phyloP scores from a whole-genome alignment of 2,113 vertebrate genomes.

The Trichomycterus rosablanca region DNA sequence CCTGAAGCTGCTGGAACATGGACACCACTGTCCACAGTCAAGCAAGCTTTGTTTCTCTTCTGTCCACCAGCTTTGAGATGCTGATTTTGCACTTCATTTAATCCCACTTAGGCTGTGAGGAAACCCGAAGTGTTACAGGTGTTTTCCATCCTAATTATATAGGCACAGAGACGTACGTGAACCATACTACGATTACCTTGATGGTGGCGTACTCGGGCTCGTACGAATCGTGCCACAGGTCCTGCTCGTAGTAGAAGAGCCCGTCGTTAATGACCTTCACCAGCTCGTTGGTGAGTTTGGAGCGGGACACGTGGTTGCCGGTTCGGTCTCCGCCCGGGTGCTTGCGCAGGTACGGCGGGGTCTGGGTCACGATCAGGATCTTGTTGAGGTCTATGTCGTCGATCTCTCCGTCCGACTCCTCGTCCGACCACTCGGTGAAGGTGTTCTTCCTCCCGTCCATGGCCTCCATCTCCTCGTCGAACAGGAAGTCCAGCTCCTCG shows the following conservation, averaged over 20 bases:
- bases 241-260: slow-evolving; percentile 95
- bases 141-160: too few species aligned
- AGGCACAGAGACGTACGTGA: too few species aligned
- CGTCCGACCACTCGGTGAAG: slow-evolving; percentile 96
- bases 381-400: slow-evolving; percentile 96
- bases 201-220: slow-evolving; percentile 96
- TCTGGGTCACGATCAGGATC: slow-evolving; percentile 97
- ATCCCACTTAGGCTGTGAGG: too few species aligned
- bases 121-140: too few species aligned
- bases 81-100: too few species aligned
- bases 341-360: slow-evolving; percentile 90
- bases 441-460: slow-evolving; percentile 96
- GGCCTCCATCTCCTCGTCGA: slow-evolving; percentile 97
- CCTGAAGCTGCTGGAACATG: too few species aligned
- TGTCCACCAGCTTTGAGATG: too few species aligned
- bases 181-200: too few species aligned
- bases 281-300: slow-evolving; percentile 88
- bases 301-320: slow-evolving; percentile 86
- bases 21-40: too few species aligned
- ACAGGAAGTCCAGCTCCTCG: slow-evolving; percentile 95
- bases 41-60: too few species aligned
- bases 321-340: slow-evolving; percentile 94
- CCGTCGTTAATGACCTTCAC: slow-evolving; percentile 96
- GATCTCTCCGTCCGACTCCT: slow-evolving; percentile 92
- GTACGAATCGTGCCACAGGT: slow-evolving; percentile 92